Conservation (phyloP, 2,113 vertebrate genomes). For the Tretioscincus oriximinensis region DNA sequence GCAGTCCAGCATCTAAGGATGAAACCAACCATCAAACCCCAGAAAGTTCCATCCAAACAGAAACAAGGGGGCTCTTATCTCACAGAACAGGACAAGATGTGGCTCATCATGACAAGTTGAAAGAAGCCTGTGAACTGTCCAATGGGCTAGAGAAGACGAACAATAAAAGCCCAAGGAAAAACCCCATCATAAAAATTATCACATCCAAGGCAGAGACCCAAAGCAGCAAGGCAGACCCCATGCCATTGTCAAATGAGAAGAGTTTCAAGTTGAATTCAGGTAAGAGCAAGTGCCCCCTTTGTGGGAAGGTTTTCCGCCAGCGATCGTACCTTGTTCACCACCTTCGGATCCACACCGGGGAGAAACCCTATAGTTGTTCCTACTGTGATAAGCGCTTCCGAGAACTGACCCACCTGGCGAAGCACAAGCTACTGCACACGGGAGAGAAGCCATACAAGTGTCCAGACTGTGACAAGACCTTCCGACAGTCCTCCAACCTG, state of each 20-base stretch:
- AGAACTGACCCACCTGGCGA: neutral
- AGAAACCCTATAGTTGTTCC: neutral
- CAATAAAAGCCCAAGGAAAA: neutral
- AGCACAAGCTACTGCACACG: neutral
- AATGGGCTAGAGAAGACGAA: neutral
- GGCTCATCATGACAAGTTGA: neutral
- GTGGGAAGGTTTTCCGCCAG: neutral
- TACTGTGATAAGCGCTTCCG: neutral
- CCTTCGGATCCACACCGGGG: neutral
- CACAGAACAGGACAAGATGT: neutral
- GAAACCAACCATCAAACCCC: neutral
- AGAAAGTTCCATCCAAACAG: neutral
- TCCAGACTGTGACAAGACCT: neutral
- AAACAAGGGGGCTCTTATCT: neutral
- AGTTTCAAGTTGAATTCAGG: neutral
- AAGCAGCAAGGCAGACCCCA: neutral
- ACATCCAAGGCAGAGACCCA: no score
- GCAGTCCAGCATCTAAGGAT: neutral
- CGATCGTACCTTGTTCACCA: neutral
- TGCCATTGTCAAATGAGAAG: neutral
- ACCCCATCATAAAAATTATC: neutral
- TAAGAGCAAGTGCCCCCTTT: neutral
- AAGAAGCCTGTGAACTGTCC: neutral
- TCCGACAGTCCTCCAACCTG: neutral
- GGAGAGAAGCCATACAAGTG: conserved; percentile 11